Conservation (phyloP, 2,113 vertebrate species). For the Columba janthina region DNA sequence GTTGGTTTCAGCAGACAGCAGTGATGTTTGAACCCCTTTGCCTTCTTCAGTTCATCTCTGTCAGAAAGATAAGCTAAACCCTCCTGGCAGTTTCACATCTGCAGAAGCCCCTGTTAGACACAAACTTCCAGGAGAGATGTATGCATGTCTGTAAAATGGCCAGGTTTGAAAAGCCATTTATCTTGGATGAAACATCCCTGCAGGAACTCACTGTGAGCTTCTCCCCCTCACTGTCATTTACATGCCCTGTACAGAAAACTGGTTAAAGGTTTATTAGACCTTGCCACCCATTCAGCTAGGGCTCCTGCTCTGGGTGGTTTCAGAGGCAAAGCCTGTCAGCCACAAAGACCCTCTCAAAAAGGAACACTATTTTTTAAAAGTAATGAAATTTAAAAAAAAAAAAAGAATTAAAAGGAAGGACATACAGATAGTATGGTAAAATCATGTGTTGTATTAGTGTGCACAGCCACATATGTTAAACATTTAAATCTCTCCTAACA, state of each 20-base stretch:
- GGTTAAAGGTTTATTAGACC: not conserved
- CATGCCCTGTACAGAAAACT: not conserved
- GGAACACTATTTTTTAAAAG: not conserved
- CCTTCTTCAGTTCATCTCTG: not conserved
- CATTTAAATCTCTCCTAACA: slow-evolving; percentile 33
- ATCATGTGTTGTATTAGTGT: not conserved
- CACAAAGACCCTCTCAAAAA: not conserved
- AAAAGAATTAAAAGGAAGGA: not conserved
- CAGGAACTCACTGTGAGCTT: not conserved
- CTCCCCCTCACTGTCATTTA: too few species aligned
- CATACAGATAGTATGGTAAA: slow-evolving; percentile 3
- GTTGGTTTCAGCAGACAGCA: not conserved
- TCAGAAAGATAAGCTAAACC: slow-evolving; percentile 1
- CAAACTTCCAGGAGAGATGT: not conserved
- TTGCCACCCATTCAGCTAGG: not conserved
- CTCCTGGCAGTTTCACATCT: not conserved
- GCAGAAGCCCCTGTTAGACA: not conserved
- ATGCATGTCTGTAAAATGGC: not conserved
- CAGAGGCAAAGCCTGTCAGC: not conserved
- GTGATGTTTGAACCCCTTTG: not conserved
- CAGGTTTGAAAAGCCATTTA: slow-evolving; percentile 7
- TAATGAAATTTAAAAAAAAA: not conserved
- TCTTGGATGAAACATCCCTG: not conserved
- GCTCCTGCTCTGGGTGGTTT: not conserved
- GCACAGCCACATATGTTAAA: slow-evolving; percentile 25